A percentile compares a stretch with the other conserved stretches of the same genome.
These are phyloP conservation scores for Glaucomys volans DNA, from an alignment of 2,113 vertebrate species.

Conservation along the genomic window DNA sequence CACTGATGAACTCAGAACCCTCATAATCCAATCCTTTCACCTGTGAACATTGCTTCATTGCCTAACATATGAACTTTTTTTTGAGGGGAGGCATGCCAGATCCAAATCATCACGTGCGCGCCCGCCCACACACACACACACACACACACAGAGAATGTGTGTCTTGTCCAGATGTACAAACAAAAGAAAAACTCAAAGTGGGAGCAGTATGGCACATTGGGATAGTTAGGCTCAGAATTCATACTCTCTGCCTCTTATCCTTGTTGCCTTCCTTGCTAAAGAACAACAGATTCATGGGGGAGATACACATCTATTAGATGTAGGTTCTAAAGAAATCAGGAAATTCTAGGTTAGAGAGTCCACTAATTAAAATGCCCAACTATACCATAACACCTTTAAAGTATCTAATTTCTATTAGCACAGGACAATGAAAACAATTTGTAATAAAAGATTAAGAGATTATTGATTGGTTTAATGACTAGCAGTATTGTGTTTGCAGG, in stretches of 20 bases:
- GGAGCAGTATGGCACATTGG: too few species aligned
- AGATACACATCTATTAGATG: background rate
- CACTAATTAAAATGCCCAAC: background rate
- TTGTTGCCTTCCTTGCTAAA: background rate
- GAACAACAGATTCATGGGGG: background rate
- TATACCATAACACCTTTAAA: background rate
- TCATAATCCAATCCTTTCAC: too few species aligned
- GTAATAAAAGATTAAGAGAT: background rate
- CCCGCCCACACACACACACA: too few species aligned
- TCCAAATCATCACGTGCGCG: too few species aligned
- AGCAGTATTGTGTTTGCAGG: background rate
- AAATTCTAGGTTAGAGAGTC: background rate
- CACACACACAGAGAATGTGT: background rate
- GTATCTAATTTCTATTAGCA: background rate
- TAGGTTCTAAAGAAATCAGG: background rate
- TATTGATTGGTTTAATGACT: background rate
- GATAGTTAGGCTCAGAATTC: background rate
- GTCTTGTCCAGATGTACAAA: background rate
- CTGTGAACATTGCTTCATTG: too few species aligned
- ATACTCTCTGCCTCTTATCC: too few species aligned
- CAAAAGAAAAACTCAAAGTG: background rate
- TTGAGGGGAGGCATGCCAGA: too few species aligned
- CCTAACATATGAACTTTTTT: too few species aligned
- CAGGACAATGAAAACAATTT: background rate
- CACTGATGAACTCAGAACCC: too few species aligned